A percentile compares a stretch with the other conserved stretches of the same genome.
Evolutionary conservation across 2,888 invertebrate species (phyloP).

Genomic region (Apodemia zela): DNA sequence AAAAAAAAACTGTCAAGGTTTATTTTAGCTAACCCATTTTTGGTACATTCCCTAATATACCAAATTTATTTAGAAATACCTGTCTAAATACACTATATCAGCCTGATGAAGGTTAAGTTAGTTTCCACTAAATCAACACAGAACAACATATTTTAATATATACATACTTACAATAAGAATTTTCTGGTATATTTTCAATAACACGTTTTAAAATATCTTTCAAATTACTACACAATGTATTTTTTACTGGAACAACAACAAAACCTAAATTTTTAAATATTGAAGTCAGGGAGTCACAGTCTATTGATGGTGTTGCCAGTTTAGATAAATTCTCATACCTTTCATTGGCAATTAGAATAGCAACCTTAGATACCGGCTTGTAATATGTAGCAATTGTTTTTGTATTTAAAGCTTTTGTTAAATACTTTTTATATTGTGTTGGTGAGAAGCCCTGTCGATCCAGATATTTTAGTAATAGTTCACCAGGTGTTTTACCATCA

Average conservation of each 20-base stretch:
- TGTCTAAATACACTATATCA: no score
- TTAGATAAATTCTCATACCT: slow-evolving; percentile 60
- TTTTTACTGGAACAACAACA: slow-evolving; percentile 53
- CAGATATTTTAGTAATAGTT: slow-evolving; percentile 54
- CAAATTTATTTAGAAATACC: no score
- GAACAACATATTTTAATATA: no score
- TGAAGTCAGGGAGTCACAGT: slow-evolving; percentile 58
- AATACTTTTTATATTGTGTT: slow-evolving; percentile 43
- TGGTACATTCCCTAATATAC: no score
- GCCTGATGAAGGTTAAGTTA: no score
- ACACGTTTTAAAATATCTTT: slow-evolving; percentile 46
- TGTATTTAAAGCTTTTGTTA: slow-evolving; percentile 39
- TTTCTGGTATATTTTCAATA: slow-evolving; percentile 50
- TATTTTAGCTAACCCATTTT: no score
- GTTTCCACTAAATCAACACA: no score
- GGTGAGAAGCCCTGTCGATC: slow-evolving; percentile 53
- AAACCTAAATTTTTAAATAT: slow-evolving; percentile 60
- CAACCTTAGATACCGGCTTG: slow-evolving; percentile 60
- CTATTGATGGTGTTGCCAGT: slow-evolving; percentile 62
- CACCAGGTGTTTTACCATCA: slow-evolving; percentile 53
- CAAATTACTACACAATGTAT: slow-evolving; percentile 47
- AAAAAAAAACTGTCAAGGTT: no score
- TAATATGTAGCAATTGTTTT: slow-evolving; percentile 54
- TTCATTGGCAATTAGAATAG: slow-evolving; percentile 67
- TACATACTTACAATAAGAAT: slow-evolving; percentile 66